A percentile compares a stretch with the other conserved stretches of the same genome.
These are phyloP conservation scores for Capra hircus DNA, from an alignment of 2,113 vertebrate genomes.

Conservation along the genomic window DNA sequence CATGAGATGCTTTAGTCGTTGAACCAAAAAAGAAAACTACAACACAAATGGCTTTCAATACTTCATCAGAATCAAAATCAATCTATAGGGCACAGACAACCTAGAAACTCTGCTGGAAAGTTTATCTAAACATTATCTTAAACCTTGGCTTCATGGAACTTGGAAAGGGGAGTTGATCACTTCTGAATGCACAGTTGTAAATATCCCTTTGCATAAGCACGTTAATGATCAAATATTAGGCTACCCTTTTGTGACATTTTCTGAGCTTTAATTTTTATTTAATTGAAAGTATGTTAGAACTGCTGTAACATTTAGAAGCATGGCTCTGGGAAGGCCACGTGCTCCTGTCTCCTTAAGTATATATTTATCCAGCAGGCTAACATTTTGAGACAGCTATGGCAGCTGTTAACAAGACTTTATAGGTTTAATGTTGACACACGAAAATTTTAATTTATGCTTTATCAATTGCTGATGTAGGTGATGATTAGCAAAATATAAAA, in stretches of 20 bases:
- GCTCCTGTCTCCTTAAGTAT: constrained; percentile 73
- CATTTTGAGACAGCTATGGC: constrained; percentile 67
- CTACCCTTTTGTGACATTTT: constrained; percentile 86
- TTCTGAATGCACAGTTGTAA: constrained; percentile 73
- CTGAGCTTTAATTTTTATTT: constrained; percentile 86
- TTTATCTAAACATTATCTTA: constrained; percentile 49
- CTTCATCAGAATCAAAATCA: background rate
- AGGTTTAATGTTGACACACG: constrained; percentile 42
- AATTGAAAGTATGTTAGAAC: constrained; percentile 81
- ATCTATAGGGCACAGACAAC: background rate
- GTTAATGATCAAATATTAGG: constrained; percentile 83
- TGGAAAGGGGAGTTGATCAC: constrained; percentile 32
- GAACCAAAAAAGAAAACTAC: background rate
- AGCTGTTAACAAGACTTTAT: constrained; percentile 45
- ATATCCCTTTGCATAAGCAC: constrained; percentile 77
- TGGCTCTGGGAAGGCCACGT: constrained; percentile 72
- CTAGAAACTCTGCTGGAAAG: background rate
- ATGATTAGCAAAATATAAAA: background rate
- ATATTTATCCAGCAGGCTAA: constrained; percentile 78
- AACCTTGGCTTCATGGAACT: background rate
- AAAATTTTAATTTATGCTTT: constrained; percentile 40
- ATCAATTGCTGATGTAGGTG: background rate
- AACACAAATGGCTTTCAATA: background rate
- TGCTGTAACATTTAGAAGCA: constrained; percentile 82
- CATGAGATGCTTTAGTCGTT: background rate